Evolutionary conservation across 2,113 vertebrate species (phyloP), one percentile per base, ranked within the genome.

Genomic region (Thunnus maccoyii): DNA sequence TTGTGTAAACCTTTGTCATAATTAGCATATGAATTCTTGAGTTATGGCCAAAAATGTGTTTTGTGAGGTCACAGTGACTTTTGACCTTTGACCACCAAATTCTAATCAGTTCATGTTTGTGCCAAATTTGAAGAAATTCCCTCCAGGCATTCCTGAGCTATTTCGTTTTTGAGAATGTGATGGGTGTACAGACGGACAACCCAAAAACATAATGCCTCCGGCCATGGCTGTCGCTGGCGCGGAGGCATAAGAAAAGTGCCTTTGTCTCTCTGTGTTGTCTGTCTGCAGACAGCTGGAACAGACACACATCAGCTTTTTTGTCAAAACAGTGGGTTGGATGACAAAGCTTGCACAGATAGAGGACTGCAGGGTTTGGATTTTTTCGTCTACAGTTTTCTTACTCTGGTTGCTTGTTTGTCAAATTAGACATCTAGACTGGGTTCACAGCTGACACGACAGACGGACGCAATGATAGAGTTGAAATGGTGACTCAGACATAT

Each of bases 221-320:
- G 36, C 9, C 36, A 41, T 1, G 36, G 36, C 36, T 41, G 36
- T 41, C 8, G 7, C 36, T 41, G 36, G 7, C 36, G 9, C 7
- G 36, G 8, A 41, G 9, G 36, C 36, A 9, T 41, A 9, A 72
- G 20, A 41, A 46, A 50, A 4, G 11, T 61, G 63, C 44, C 61
- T 76, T 47, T 22, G 27, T 61, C 30, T 67, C 55, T 61, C 50
- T 61, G 30, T 68, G 30, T 41, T 58, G 68, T 56, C 41, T 84
- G 71, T 81, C 63, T 78, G 85, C 73, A 78, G 47, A 61, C 76
- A 84, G 69, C 63, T 51, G 66, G 62, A 84, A 65, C 82, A 71
- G 79, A 82, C 78, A 80, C 62, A 71, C 67, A 44, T 58, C 20
- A 57, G 69, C 54, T 79, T 85, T 76, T 87, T 65, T 80, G 83